Evolutionary conservation across 2,113 vertebrate genomes (phyloP).

Genomic region (Chaenogobius annularis): DNA sequence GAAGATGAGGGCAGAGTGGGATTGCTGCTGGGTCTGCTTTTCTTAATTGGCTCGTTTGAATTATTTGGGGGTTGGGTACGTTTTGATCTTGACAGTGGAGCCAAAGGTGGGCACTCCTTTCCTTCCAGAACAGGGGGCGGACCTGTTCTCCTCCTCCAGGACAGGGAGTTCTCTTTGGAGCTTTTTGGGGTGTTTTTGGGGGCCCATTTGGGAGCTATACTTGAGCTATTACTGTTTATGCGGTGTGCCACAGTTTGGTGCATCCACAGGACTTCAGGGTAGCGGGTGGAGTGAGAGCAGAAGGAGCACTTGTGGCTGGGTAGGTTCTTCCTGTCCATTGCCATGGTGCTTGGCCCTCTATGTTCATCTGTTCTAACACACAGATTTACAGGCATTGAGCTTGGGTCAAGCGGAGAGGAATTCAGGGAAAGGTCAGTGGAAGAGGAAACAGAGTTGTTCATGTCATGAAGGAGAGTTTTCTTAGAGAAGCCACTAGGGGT

Average conservation of each 20-base stretch:
- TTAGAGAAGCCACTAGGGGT: slow-evolving; percentile 64
- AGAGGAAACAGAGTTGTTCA: slow-evolving; percentile 61
- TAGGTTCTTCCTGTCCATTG: slow-evolving; percentile 75
- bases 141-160: slow-evolving; percentile 85
- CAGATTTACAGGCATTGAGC: slow-evolving; percentile 60
- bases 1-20: slow-evolving; percentile 43
- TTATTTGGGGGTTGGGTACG: slow-evolving; percentile 81
- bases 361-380: slow-evolving; percentile 61
- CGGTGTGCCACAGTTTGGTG: slow-evolving; percentile 91
- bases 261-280: slow-evolving; percentile 95
- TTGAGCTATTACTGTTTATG: slow-evolving; percentile 84
- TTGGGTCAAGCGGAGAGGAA: slow-evolving; percentile 33
- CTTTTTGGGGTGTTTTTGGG: slow-evolving; percentile 78
- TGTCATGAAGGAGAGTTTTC: slow-evolving; percentile 73
- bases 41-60: slow-evolving; percentile 61
- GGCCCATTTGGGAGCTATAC: slow-evolving; percentile 84
- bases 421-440: slow-evolving; percentile 40
- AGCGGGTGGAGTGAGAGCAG: slow-evolving; percentile 88
- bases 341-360: slow-evolving; percentile 56
- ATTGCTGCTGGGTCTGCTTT: slow-evolving; percentile 61
- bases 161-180: slow-evolving; percentile 74
- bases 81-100: slow-evolving; percentile 71
- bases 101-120: slow-evolving; percentile 88
- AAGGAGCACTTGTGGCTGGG: slow-evolving; percentile 87
- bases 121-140: slow-evolving; percentile 88